Conservation (phyloP, 2,113 vertebrate genomes). For the Desmodus rotundus region DNA sequence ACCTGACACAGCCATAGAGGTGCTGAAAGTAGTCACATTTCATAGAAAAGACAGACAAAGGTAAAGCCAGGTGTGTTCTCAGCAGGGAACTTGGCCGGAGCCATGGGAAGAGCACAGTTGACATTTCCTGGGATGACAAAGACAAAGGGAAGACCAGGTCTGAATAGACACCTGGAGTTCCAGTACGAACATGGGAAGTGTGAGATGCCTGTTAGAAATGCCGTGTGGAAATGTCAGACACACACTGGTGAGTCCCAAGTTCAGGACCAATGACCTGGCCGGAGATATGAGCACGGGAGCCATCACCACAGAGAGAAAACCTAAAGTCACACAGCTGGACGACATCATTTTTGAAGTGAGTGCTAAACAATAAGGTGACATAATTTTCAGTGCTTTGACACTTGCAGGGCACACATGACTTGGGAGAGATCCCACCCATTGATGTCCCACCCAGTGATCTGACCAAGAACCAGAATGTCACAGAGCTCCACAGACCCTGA, state of each 20-base stretch:
- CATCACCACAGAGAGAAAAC: background rate
- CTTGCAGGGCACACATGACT: background rate
- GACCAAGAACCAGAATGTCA: background rate
- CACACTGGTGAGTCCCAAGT: no score
- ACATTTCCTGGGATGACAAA: no score
- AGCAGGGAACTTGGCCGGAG: no score
- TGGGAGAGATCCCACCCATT: background rate
- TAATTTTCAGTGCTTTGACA: background rate
- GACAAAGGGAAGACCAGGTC: background rate
- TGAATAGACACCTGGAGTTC: background rate
- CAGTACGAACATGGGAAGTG: fast-evolving
- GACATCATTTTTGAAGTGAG: background rate
- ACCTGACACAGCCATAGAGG: background rate
- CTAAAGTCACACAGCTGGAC: background rate
- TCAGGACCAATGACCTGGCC: no score
- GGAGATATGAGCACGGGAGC: background rate
- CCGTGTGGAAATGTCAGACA: no score
- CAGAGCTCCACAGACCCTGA: no score
- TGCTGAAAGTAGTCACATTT: fast-evolving
- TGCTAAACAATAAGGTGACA: background rate
- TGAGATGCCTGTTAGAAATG: no score
- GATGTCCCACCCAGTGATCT: background rate
- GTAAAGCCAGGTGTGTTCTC: background rate
- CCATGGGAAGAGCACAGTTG: no score
- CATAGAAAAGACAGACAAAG: background rate